Percentiles rank a stretch among this genome's conserved stretches.
Evolutionary conservation across 2,888 invertebrate species (phyloP).

Genomic region (Thecocarcelia acutangulata): DNA sequence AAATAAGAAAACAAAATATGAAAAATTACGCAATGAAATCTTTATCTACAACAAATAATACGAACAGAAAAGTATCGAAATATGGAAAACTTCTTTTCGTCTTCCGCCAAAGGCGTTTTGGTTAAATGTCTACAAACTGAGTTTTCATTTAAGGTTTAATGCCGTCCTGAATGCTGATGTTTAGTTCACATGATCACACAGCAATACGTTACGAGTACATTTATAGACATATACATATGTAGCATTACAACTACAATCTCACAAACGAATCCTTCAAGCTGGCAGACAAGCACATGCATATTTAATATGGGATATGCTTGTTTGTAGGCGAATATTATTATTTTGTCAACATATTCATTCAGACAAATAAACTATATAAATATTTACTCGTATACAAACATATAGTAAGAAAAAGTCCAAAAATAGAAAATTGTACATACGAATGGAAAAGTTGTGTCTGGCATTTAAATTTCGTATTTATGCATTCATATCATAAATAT

Average conservation of each 20-base stretch:
- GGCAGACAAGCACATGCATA: neutral
- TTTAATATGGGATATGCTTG: neutral
- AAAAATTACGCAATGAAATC: constrained; percentile 12
- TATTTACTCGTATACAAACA: too few relatives aligned
- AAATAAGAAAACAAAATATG: neutral
- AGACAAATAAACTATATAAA: constrained; percentile 25
- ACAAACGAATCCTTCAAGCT: constrained; percentile 10
- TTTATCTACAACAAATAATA: constrained; percentile 27
- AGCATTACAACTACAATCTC: neutral
- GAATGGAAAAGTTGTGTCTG: constrained; percentile 38
- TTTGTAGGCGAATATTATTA: constrained; percentile 48
- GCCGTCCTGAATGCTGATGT: constrained; percentile 41
- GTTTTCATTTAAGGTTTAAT: constrained; percentile 29
- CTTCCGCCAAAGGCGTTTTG: constrained; percentile 40
- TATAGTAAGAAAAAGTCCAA: neutral
- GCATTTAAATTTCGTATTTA: constrained; percentile 44
- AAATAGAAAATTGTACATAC: neutral
- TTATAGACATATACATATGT: too few relatives aligned
- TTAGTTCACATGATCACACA: constrained; percentile 26
- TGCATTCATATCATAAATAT: constrained; percentile 33
- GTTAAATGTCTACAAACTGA: constrained; percentile 28
- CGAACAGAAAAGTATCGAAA: neutral
- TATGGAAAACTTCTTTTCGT: constrained; percentile 7
- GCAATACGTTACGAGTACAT: too few relatives aligned
- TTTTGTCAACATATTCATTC: constrained; percentile 49